A percentile compares a stretch with the other conserved stretches of the same genome.
These are phyloP conservation scores for Drosophila mercatorum DNA, from an alignment of 2,888 invertebrate genomes.

Conservation along the genomic window DNA sequence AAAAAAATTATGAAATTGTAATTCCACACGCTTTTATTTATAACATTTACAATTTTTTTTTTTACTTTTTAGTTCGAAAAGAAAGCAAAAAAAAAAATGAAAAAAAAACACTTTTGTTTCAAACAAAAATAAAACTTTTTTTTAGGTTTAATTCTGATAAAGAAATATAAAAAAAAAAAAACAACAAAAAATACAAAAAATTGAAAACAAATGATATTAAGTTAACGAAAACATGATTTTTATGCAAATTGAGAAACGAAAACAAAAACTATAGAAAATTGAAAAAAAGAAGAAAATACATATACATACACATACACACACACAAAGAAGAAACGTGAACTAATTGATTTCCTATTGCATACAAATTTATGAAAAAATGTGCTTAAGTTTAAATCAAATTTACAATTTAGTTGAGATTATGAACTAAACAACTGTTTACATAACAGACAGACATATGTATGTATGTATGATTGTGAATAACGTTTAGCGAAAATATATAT, in stretches of 20 bases:
- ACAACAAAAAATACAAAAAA: conserved; percentile 5
- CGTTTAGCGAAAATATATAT: conserved; percentile 41
- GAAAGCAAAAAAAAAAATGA: conserved; percentile 11
- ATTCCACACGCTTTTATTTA: conserved; percentile 78
- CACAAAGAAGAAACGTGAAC: conserved; percentile 21
- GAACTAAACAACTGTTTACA: conserved; percentile 56
- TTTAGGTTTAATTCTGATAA: conserved; percentile 42
- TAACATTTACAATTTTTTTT: conserved; percentile 60
- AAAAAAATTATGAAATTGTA: conserved; percentile 60
- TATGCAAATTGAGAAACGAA: conserved; percentile 18
- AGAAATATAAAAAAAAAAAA: conserved; percentile 10
- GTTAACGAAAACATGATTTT: conserved; percentile 45
- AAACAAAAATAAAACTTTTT: conserved; percentile 53
- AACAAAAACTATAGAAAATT: conserved; percentile 30
- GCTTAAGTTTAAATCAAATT: conserved; percentile 80
- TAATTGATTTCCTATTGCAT: conserved; percentile 74
- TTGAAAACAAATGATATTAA: conserved; percentile 63
- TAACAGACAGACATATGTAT: conserved; percentile 30
- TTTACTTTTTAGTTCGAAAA: conserved; percentile 51
- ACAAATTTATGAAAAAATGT: conserved; percentile 74
- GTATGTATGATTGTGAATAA: conserved; percentile 33
- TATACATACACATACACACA: background rate
- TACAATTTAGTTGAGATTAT: conserved; percentile 79
- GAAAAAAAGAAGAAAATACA: background rate
- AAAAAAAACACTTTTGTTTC: conserved; percentile 45